Base-by-base conservation (phyloP, 2,888 invertebrate species). In the Leptinotarsa peninsularis region DNA sequence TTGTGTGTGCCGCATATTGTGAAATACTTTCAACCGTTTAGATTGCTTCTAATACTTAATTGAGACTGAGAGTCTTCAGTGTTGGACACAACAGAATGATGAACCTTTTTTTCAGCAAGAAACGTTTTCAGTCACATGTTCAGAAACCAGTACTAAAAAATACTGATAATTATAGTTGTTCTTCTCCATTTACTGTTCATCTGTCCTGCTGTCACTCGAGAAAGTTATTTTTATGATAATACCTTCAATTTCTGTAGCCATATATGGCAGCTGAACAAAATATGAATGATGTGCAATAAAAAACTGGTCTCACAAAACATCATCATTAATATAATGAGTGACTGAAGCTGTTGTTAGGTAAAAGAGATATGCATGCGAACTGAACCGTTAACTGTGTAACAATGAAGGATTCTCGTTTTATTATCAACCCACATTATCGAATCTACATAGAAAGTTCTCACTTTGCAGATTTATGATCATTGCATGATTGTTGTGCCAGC, bases 381-480 rank as follows among this genome's bases (percentile, higher is more conserved):
- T 52, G n/a, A 52, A 17, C n/a, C 15, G 52, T 52, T 15, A n/a
- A 52, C 52, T 52, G 17, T 17, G 15, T 15, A 52, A 58, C 21
- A 58, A 58, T 23, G 58, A 15, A 58, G 21, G 14, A 10, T 23
- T 23, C 4, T 21, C 23, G 23, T 58, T 58, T 58, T 23, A 58
- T 58, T 15, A 58, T 10, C 58, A 13, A 23, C 58, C 58, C 58
- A 58, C 58, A 58, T 58, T 58, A 58, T 21, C 58, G 21, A 58
- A 58, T 27, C 58, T 58, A 23, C 58, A 58, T 58, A 58, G 58
- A 58, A 58, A 58, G 58, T 58, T 58, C 23, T 14, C 23, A 58
- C 15, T 58, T 58, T 21, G 23, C 21, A 23, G 18, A 21, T 58
- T 18, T 23, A 58, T 3, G 58, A 14, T 18, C 18, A 54, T 15